Evolutionary conservation across 2,113 vertebrate species (phyloP).

Genomic region (Trichomycterus rosablanca): DNA sequence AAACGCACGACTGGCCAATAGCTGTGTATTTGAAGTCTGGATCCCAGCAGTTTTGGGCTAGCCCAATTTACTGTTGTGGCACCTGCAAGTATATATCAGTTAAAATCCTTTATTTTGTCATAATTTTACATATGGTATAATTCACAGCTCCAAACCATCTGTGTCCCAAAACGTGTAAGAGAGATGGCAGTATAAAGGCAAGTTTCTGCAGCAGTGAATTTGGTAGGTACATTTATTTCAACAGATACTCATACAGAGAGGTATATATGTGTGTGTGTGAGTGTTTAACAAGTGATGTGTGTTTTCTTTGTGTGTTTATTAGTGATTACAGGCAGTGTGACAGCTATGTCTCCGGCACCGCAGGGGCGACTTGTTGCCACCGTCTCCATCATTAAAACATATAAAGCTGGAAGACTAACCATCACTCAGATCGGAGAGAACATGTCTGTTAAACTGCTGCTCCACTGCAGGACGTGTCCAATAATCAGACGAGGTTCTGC

Average conservation of each 20-base stretch:
- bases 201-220: slow-evolving; percentile 81
- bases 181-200: slow-evolving; percentile 70
- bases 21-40: too few species aligned
- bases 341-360: slow-evolving; percentile 57
- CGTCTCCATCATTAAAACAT: slow-evolving; percentile 66
- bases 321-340: slow-evolving; percentile 79
- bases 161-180: slow-evolving; percentile 68
- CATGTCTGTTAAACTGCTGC: slow-evolving; percentile 69
- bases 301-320: slow-evolving; percentile 13
- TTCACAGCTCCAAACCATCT: slow-evolving; percentile 53
- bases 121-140: slow-evolving; percentile 32
- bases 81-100: too few species aligned
- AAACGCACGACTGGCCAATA: too few species aligned
- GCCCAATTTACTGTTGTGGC: too few species aligned
- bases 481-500: slow-evolving; percentile 62
- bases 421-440: slow-evolving; percentile 66
- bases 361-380: slow-evolving; percentile 58
- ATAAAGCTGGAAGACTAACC: slow-evolving; percentile 70
- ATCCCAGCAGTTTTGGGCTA: too few species aligned
- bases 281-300: not conserved
- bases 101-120: too few species aligned
- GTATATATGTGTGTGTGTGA: not conserved
- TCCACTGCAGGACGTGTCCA: slow-evolving; percentile 78
- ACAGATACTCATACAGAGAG: too few species aligned
- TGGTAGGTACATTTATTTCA: too few species aligned